These are phyloP conservation scores for Rotaria socialis DNA, from an alignment of 2,888 invertebrate genomes.

Conservation along the genomic window DNA sequence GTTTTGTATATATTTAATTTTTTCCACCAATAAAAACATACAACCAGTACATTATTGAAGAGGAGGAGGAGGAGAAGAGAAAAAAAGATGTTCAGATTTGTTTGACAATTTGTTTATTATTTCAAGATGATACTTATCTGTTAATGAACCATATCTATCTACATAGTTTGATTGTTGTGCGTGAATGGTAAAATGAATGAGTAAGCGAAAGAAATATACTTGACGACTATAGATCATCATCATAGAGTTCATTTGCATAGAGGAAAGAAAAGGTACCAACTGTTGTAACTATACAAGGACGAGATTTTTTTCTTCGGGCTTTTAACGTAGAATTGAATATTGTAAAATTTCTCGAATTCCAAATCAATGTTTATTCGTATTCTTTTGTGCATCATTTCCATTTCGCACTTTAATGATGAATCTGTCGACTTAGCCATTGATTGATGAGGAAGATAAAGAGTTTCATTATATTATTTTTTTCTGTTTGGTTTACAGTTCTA, in stretches of 20 bases:
- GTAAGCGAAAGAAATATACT: neutral
- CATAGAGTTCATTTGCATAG: neutral
- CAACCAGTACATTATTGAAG: neutral
- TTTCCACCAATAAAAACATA: neutral
- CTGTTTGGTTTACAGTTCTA: too few species aligned
- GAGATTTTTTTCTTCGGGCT: neutral
- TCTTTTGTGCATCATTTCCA: too few species aligned
- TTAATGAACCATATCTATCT: neutral
- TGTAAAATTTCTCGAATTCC: too few species aligned
- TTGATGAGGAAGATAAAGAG: too few species aligned
- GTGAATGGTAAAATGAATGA: neutral
- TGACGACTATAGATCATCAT: neutral
- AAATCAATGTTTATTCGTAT: too few species aligned
- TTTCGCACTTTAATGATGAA: too few species aligned
- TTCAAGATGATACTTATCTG: neutral
- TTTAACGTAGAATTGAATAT: neutral
- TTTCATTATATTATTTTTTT: too few species aligned
- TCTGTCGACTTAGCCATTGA: too few species aligned
- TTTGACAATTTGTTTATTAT: constrained; percentile 10
- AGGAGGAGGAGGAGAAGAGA: neutral
- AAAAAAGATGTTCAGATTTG: neutral
- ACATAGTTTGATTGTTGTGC: neutral
- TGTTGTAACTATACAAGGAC: neutral
- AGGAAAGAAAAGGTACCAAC: neutral
- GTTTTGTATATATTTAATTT: neutral